These are phyloP conservation scores for Oxyruncus cristatus DNA, from an alignment of 2,113 vertebrate species.

Conservation along the genomic window DNA sequence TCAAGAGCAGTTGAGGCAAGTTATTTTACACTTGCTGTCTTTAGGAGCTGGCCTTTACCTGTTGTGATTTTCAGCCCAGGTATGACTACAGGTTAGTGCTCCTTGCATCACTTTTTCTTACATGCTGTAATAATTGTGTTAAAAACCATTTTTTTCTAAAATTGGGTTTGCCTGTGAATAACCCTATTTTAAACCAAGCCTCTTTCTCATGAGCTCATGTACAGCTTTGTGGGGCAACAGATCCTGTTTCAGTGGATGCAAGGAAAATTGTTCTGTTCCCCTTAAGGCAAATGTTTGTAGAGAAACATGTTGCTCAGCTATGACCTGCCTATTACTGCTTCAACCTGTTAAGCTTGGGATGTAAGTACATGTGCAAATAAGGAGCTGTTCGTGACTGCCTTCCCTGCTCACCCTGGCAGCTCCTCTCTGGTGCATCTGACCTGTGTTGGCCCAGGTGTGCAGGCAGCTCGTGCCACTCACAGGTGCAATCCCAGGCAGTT, in stretches of 20 bases:
- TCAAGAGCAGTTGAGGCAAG: neutral
- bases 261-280: neutral
- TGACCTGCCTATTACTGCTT: neutral
- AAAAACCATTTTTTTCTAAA: neutral
- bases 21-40: neutral
- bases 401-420: neutral
- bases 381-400: neutral
- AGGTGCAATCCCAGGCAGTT: accelerated
- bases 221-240: neutral
- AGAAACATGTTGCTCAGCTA: neutral
- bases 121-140: neutral
- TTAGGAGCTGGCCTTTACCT: neutral
- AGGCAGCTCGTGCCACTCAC: accelerated
- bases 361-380: neutral
- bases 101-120: neutral
- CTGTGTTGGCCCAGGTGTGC: accelerated
- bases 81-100: neutral
- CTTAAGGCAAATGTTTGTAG: neutral
- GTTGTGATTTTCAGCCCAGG: neutral
- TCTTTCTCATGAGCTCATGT: neutral
- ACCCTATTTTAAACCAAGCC: neutral
- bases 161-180: neutral
- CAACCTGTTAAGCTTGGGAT: neutral
- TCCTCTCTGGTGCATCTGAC: accelerated
- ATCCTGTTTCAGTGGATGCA: neutral